Conservation (phyloP, 2,797 vertebrate species). For the Acanthurus tractus region DNA sequence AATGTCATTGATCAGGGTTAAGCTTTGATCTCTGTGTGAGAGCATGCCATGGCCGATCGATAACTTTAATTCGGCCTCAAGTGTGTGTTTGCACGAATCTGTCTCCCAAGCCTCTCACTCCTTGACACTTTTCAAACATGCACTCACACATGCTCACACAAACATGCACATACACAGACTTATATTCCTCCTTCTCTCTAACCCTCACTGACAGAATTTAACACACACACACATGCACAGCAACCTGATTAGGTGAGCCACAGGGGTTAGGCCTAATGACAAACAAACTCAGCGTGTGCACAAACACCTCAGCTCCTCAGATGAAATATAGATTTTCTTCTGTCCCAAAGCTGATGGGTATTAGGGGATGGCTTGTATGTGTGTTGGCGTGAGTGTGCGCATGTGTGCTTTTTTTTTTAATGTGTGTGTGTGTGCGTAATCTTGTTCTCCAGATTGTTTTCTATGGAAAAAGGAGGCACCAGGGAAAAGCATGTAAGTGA, state of each 20-base stretch:
- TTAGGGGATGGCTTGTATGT: constrained; percentile 65
- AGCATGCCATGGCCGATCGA: constrained; percentile 78
- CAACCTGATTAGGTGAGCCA: constrained; percentile 81
- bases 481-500: constrained; percentile 72
- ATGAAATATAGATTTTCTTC: constrained; percentile 86
- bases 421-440: constrained; percentile 45
- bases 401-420: constrained; percentile 5
- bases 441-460: constrained; percentile 71
- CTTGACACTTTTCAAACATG: constrained; percentile 31
- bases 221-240: constrained; percentile 55
- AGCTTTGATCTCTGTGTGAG: constrained; percentile 76
- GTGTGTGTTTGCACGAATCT: constrained; percentile 78
- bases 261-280: constrained; percentile 82
- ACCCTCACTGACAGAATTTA: constrained; percentile 46
- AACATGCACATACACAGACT: constrained; percentile 16
- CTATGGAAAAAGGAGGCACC: constrained; percentile 57
- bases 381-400: constrained; percentile 15
- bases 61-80: constrained; percentile 81
- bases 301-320: constrained; percentile 79
- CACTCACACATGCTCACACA: constrained; percentile 16
- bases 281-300: constrained; percentile 81
- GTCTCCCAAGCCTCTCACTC: constrained; percentile 47
- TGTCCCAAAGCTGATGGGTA: constrained; percentile 77
- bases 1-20: constrained; percentile 76
- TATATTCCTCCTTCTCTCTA: constrained; percentile 49